Base-by-base conservation (phyloP, 2,797 vertebrate species). In the Carcharodon carcharias region DNA sequence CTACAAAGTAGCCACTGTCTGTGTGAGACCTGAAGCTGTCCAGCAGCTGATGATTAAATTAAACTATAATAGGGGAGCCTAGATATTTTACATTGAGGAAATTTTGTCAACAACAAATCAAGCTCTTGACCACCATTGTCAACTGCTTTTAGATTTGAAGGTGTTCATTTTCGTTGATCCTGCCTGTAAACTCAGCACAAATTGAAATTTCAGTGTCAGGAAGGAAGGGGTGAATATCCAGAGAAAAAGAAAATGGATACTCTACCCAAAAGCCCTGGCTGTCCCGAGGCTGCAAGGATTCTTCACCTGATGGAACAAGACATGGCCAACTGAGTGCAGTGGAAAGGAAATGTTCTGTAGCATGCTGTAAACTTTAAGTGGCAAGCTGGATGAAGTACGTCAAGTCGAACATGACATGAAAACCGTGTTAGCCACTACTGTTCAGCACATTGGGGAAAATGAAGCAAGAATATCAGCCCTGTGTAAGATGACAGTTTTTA, bases 401-500 rank as follows among this genome's bases (percentile, higher is more conserved):
- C 94, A 95, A 95, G 69, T 71, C 54, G 28, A 77, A 95, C 94
- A 95, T 95, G 94, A 95, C 94, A 95, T 77, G 69, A 95, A 95
- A 95, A n/a, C 67, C 94, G 77, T 77, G 94, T 95, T 95, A 95
- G 94, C 40, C 50, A 77, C 71, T 58, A 50, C 69, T 77, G 94
- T 95, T 95, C 94, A 77, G 69, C 94, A 58, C 69, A 54, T 77
- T 9, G 69, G 69, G 45, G 69, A 95, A 77, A 95, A 54, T 58
- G 71, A 77, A 95, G 94, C 67, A 95, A 77, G 69, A 77, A 95
- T 77, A 95, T 77, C 94, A 73, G 50, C 69, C 94, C 28, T 7
- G 69, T 54, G 50, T 54, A 77, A 73, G 31, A 73, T 95, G 94
- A 77, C 45, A 95, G 67, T 95, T 54, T 77, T 69, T 6, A 95